Evolutionary conservation across 1,140 invertebrate species (phyloP).

Genomic region (Vanessa tameamea): DNA sequence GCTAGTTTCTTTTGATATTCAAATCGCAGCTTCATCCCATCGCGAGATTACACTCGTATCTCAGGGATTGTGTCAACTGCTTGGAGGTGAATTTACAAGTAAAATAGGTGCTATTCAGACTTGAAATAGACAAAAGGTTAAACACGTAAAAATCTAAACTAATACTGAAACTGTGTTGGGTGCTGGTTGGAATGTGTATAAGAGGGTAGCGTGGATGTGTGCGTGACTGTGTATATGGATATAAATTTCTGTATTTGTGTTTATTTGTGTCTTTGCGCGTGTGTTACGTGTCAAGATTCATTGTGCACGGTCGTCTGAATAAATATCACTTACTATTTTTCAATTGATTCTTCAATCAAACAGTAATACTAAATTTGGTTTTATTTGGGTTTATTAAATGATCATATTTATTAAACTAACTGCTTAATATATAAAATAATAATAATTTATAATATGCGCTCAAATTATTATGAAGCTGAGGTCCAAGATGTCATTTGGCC

Average conservation of each 20-base stretch:
- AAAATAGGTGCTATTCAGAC: conserved; percentile 6
- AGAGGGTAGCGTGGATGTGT: background rate
- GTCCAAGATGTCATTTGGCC: too few relatives aligned
- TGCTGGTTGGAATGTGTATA: background rate
- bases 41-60: conserved; percentile 11
- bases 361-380: too few relatives aligned
- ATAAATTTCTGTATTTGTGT: background rate
- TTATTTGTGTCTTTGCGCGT: too few relatives aligned
- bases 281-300: too few relatives aligned
- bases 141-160: conserved; percentile 13
- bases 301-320: too few relatives aligned
- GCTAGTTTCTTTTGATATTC: background rate
- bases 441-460: too few relatives aligned
- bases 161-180: background rate
- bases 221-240: background rate
- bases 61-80: conserved; percentile 22
- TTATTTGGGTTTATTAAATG: too few relatives aligned
- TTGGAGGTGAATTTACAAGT: conserved; percentile 12
- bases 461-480: too few relatives aligned
- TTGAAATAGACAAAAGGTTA: conserved; percentile 7
- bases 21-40: background rate
- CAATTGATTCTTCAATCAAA: too few relatives aligned
- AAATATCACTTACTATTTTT: too few relatives aligned
- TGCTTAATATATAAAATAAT: too few relatives aligned
- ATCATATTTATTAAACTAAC: too few relatives aligned